Conservation (phyloP, 2,888 invertebrate genomes). For the Caenorhabditis imperialis region DNA sequence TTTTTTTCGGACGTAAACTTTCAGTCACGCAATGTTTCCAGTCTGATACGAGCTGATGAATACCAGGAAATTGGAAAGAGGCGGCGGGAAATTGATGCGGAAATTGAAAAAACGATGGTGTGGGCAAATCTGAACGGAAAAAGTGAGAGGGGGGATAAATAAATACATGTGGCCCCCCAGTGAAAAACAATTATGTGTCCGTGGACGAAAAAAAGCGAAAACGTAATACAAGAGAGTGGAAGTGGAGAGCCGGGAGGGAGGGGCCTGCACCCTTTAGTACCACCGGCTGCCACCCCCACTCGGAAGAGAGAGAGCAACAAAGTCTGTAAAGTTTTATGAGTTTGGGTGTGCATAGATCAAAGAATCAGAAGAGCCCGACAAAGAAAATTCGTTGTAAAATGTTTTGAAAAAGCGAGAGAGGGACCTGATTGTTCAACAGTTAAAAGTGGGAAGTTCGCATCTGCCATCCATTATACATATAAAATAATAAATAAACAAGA, state of each 20-base stretch:
- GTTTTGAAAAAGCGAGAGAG: slow-evolving; percentile 15
- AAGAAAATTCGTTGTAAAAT: slow-evolving; percentile 11
- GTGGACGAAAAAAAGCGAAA: slow-evolving; percentile 24
- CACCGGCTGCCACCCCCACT: slow-evolving; percentile 2
- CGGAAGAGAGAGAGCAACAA: neutral
- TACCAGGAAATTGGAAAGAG: too few relatives aligned
- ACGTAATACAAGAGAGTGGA: slow-evolving; percentile 38
- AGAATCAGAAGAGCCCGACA: slow-evolving; percentile 9
- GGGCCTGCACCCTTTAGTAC: slow-evolving; percentile 25
- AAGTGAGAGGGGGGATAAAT: too few relatives aligned
- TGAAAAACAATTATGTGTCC: slow-evolving; percentile 3
- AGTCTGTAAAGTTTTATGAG: slow-evolving; percentile 9
- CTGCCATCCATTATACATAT: neutral
- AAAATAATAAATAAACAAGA: slow-evolving; percentile 12
- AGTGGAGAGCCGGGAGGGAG: slow-evolving; percentile 9
- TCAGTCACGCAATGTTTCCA: too few relatives aligned
- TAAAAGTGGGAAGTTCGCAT: neutral
- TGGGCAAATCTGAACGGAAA: neutral
- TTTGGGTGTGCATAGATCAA: slow-evolving; percentile 13
- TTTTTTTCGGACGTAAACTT: too few relatives aligned
- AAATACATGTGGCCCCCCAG: slow-evolving; percentile 7
- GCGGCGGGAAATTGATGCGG: slow-evolving; percentile 1
- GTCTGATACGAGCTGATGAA: too few relatives aligned
- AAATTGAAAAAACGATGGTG: neutral
- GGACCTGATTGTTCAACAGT: slow-evolving; percentile 45